Evolutionary conservation across 2,888 invertebrate genomes (phyloP).

Genomic region (Athalia circularis): DNA sequence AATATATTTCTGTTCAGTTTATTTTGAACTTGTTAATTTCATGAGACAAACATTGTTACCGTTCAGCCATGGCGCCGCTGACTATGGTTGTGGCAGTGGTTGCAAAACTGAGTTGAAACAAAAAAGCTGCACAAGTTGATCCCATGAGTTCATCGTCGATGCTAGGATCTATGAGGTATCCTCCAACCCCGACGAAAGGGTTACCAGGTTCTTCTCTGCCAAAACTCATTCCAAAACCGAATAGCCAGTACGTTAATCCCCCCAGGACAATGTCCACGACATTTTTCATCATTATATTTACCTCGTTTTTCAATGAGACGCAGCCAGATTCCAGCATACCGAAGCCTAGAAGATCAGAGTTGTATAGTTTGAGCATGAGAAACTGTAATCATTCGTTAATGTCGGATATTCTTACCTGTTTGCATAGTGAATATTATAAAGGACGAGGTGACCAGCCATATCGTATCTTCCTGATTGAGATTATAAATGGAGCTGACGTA

Average conservation of each 20-base stretch:
- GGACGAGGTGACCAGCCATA: constrained; percentile 91
- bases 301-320: constrained; percentile 94
- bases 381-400: constrained; percentile 31
- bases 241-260: constrained; percentile 95
- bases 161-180: constrained; percentile 83
- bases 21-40: background rate
- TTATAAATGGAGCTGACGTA: constrained; percentile 75
- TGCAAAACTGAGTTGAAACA: constrained; percentile 93
- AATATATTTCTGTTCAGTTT: constrained; percentile 47
- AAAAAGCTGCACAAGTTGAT: constrained; percentile 89
- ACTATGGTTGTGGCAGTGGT: constrained; percentile 94
- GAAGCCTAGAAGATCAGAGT: constrained; percentile 80
- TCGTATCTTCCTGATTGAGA: constrained; percentile 87
- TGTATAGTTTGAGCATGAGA: background rate
- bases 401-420: constrained; percentile 79
- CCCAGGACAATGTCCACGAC: constrained; percentile 94
- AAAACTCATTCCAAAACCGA: constrained; percentile 94
- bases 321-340: constrained; percentile 96
- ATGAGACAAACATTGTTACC: constrained; percentile 75
- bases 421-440: constrained; percentile 97
- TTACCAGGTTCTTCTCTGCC: constrained; percentile 85
- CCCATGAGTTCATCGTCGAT: constrained; percentile 88
- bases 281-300: constrained; percentile 98
- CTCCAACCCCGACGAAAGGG: constrained; percentile 89
- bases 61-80: constrained; percentile 96